phyloP scores from a whole-genome alignment of 1,140 invertebrate species.

The Micrasema minimum region DNA sequence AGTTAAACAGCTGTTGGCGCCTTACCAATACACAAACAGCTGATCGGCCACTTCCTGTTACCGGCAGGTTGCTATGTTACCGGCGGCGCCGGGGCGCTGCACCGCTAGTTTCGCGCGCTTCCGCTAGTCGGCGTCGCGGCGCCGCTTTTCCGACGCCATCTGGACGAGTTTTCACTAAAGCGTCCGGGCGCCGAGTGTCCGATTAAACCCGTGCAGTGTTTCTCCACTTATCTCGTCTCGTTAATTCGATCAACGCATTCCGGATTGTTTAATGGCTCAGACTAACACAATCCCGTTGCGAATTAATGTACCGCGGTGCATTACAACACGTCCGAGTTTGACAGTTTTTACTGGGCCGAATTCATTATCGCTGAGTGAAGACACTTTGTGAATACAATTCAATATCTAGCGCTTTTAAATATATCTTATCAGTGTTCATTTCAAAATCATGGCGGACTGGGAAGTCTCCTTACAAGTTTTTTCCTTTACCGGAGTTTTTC shows the following conservation, averaged over 20 bases:
- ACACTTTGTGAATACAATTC: conserved; percentile 25
- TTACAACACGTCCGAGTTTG: conserved; percentile 14
- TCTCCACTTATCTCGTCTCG: no score
- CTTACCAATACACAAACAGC: no score
- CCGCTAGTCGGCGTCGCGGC: conserved; percentile 2
- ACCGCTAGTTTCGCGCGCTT: not conserved
- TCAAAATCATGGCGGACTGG: conserved; percentile 9
- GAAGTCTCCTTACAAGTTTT: not conserved
- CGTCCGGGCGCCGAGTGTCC: conserved; percentile 27
- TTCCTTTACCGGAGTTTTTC: not conserved
- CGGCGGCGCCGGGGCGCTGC: not conserved
- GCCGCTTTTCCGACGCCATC: conserved; percentile 39
- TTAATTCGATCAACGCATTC: conserved; percentile 8
- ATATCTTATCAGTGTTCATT: not conserved
- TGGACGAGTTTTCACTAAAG: conserved; percentile 32
- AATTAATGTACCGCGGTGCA: not conserved
- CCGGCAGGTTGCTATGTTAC: not conserved
- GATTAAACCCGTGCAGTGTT: not conserved
- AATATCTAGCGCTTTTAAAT: no score
- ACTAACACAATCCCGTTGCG: no score
- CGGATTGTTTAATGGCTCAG: no score
- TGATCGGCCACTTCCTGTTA: conserved; percentile 3
- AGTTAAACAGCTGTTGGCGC: no score
- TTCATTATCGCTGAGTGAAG: conserved; percentile 3
- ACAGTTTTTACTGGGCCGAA: conserved; percentile 1